Conservation (phyloP, 2,113 vertebrate species). For the Poeciliopsis retropinna region DNA sequence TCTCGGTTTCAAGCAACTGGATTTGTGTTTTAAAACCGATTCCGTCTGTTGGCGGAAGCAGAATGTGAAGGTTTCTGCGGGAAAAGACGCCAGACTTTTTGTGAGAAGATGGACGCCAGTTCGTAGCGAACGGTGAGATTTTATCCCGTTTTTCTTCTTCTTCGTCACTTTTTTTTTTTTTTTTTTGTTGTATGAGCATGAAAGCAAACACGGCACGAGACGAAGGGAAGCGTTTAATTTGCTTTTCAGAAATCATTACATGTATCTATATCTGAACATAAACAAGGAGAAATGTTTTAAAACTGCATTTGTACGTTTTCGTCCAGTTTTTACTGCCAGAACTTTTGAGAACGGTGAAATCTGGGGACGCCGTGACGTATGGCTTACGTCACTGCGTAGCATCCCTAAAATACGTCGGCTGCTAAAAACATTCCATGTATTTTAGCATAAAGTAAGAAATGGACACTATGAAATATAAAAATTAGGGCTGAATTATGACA, state of each 20-base stretch:
- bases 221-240: fast-evolving
- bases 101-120: conserved; percentile 33
- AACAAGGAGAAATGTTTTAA: background rate
- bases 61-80: conserved; percentile 23
- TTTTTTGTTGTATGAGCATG: conserved; percentile 10
- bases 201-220: conserved; percentile 41
- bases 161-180: conserved; percentile 3
- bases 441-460: too few species aligned
- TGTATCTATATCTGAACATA: fast-evolving
- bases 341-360: conserved; percentile 12
- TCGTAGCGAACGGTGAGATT: conserved; percentile 58
- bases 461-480: too few species aligned
- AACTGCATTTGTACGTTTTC: fast-evolving
- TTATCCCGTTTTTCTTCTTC: background rate
- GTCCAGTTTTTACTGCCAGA: background rate
- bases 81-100: background rate
- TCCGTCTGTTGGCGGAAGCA: background rate
- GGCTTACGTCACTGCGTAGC: background rate
- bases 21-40: background rate
- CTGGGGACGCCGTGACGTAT: conserved; percentile 56
- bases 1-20: background rate
- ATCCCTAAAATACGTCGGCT: too few species aligned
- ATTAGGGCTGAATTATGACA: too few species aligned
- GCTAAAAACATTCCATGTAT: too few species aligned
- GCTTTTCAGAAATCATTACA: background rate